phyloP scores from a whole-genome alignment of 2,113 vertebrate genomes.

The Crocuta crocuta region DNA sequence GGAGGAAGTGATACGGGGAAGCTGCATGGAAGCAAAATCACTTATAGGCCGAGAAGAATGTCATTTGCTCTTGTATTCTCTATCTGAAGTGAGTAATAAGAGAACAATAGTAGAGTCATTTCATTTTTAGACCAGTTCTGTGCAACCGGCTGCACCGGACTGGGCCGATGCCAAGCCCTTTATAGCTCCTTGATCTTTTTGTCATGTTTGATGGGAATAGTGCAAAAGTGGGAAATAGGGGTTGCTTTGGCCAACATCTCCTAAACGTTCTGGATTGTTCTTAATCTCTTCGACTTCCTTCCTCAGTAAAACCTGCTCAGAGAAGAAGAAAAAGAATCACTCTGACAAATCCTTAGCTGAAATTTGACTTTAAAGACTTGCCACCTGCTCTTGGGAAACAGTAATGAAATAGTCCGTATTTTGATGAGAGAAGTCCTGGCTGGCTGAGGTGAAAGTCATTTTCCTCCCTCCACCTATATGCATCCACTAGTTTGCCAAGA shows the following conservation, averaged over 20 bases:
- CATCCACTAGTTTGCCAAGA: neutral
- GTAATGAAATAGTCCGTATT: neutral
- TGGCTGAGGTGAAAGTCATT: neutral
- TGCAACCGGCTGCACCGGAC: neutral
- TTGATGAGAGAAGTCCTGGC: neutral
- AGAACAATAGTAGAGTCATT: constrained; percentile 54
- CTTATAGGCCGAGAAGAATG: constrained; percentile 5
- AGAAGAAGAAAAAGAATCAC: neutral
- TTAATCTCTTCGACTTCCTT: constrained; percentile 48
- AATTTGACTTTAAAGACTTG: neutral
- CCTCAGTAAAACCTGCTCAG: neutral
- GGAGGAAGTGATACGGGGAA: neutral
- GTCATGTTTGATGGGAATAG: neutral
- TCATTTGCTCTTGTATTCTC: constrained; percentile 25
- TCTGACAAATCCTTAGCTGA: neutral
- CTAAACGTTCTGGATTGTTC: neutral
- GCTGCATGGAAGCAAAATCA: neutral
- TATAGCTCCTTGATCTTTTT: neutral
- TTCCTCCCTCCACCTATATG: neutral
- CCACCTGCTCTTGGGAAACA: neutral
- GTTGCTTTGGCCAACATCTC: neutral
- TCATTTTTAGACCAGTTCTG: constrained; percentile 51
- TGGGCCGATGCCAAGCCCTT: neutral
- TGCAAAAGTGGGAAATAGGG: constrained; percentile 1
- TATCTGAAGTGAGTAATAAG: constrained; percentile 50